Conservation (phyloP, 2,888 invertebrate genomes). For the Exocentrus adspersus region DNA sequence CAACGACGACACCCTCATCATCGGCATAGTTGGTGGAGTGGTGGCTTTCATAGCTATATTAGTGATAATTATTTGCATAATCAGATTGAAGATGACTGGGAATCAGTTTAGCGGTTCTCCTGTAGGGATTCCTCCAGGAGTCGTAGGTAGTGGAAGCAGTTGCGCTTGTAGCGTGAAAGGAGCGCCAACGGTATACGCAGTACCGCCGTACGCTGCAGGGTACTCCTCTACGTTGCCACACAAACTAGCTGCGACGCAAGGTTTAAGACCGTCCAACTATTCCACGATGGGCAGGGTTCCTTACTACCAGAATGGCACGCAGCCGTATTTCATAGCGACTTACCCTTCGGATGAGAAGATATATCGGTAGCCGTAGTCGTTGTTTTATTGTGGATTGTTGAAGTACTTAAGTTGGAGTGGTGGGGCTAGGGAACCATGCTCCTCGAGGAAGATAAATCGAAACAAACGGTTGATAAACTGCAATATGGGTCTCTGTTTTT, state of each 20-base stretch:
- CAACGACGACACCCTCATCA: slow-evolving; percentile 92
- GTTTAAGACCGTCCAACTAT: slow-evolving; percentile 56
- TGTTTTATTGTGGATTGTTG: neutral
- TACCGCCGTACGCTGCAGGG: slow-evolving; percentile 68
- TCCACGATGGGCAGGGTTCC: slow-evolving; percentile 72
- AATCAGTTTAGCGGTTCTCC: slow-evolving; percentile 77
- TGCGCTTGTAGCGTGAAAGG: slow-evolving; percentile 66
- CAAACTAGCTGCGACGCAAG: slow-evolving; percentile 66
- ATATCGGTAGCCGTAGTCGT: slow-evolving; percentile 66
- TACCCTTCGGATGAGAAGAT: slow-evolving; percentile 74
- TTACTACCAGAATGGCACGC: slow-evolving; percentile 64
- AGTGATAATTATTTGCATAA: slow-evolving; percentile 89
- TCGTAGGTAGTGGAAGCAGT: slow-evolving; percentile 66
- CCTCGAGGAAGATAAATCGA: no score
- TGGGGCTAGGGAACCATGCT: no score
- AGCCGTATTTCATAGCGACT: slow-evolving; percentile 71
- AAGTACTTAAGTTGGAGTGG: no score
- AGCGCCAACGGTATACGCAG: slow-evolving; percentile 67
- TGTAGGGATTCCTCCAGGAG: slow-evolving; percentile 50
- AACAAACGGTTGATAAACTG: no score
- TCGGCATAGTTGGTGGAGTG: slow-evolving; percentile 93
- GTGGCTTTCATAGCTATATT: slow-evolving; percentile 90
- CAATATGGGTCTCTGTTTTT: no score
- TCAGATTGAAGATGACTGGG: slow-evolving; percentile 69
- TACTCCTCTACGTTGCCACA: slow-evolving; percentile 74